Base-by-base conservation (phyloP, 2,797 vertebrate species). In the Sebastes kiyomatsui region DNA sequence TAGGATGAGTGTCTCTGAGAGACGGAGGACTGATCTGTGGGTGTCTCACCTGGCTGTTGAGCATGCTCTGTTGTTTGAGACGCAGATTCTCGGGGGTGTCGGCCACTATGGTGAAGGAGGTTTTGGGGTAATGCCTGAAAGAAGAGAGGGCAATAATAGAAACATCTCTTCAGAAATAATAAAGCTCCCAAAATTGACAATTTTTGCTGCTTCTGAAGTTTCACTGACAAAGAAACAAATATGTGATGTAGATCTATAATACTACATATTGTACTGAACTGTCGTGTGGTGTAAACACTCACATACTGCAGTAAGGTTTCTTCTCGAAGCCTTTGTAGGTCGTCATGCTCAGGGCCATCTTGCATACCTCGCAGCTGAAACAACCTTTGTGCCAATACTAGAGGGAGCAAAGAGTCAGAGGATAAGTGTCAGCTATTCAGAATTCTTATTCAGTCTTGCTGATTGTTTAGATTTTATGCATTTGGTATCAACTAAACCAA, bases 281-380 rank as follows among this genome's bases (percentile, higher is more conserved):
- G 32, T 25, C 38, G 46, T 25, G 75, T 20, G 27, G 46, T 52
- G 70, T 54, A 2, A 80, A 85, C 79, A 92, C 98, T 99, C 90
- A 99, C 98, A 97, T 98, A 2, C 93, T 98, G 95, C 98, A 99
- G 86, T 99, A 99, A 2, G 98, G 98, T 89, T 96, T 99, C 96
- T 99, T 99, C 89, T 99, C 97, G 4, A 99, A 99, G 91, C 98
- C 98, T 95, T 99, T 99, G 96, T 99, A 99, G 96, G 97, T 99
- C 67, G 96, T 98, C 98, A 99, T 99, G 94, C 99, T 99, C 72
- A 99, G 94, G 38, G 98, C 98, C 98, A 99, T 98, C 95, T 98
- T 99, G 96, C 98, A 99, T 30, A 96, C 97, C 92, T 99, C 98
- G 35, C 98, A 99, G 94, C 97, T 98, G 96, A 99, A 99, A 80